A percentile compares a stretch with the other conserved stretches of the same genome.
Evolutionary conservation across 1,140 invertebrate species (phyloP).

Genomic region (Hyles euphorbiae): DNA sequence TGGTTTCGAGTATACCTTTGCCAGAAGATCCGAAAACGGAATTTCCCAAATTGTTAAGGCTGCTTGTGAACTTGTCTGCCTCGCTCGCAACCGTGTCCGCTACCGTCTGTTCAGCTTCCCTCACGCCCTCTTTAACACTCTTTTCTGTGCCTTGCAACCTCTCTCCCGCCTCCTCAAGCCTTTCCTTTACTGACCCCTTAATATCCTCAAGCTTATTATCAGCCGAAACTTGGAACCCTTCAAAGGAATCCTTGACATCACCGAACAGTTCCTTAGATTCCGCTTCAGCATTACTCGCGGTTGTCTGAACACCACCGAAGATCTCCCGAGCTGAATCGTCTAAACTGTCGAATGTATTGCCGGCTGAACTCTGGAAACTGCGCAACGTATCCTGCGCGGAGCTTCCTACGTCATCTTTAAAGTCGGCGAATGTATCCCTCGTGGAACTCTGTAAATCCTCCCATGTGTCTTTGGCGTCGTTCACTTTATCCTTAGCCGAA

Average conservation of each 20-base stretch:
- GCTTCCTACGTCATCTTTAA: conserved; percentile 54
- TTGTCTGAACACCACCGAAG: conserved; percentile 35
- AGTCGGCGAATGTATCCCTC: conserved; percentile 56
- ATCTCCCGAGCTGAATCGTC: conserved; percentile 56
- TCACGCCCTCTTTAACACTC: conserved; percentile 27
- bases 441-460: conserved; percentile 61
- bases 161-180: conserved; percentile 37
- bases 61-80: conserved; percentile 58
- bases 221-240: conserved; percentile 63
- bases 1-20: conserved; percentile 35
- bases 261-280: conserved; percentile 50
- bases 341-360: conserved; percentile 65
- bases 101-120: conserved; percentile 34
- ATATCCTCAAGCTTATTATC: conserved; percentile 63
- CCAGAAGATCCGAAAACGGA: conserved; percentile 61
- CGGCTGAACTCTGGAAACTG: conserved; percentile 66
- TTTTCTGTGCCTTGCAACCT: conserved; percentile 36
- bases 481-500: conserved; percentile 56
- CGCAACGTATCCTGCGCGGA: conserved; percentile 61
- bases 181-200: conserved; percentile 40
- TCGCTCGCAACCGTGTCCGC: conserved; percentile 37
- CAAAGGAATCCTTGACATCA: conserved; percentile 47
- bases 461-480: conserved; percentile 48
- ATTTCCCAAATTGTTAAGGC: conserved; percentile 61
- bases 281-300: conserved; percentile 32